These are phyloP conservation scores for Micromesistius poutassou DNA, from an alignment of 2,797 vertebrate genomes.

Conservation along the genomic window DNA sequence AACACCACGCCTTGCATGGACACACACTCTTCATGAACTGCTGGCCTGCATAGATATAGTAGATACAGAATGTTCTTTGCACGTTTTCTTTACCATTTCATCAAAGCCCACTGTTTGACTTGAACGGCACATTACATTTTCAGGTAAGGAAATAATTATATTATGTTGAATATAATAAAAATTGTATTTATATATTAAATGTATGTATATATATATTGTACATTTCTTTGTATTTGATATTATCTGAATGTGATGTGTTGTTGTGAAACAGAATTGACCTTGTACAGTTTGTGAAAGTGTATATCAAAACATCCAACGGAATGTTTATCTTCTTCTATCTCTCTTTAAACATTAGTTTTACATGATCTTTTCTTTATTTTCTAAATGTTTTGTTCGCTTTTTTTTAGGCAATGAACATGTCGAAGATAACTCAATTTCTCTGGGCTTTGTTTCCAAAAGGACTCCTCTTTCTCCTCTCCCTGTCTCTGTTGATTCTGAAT, in stretches of 20 bases:
- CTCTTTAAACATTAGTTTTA: not conserved
- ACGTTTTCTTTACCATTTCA: conserved; percentile 20
- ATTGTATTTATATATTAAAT: not conserved
- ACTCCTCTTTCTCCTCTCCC: conserved; percentile 35
- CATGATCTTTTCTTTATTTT: not conserved
- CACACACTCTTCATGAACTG: not conserved
- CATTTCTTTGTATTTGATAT: not conserved
- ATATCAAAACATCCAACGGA: not conserved
- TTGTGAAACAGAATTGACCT: not conserved
- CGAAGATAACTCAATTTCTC: not conserved
- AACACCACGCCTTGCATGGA: conserved; percentile 33
- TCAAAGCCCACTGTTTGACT: not conserved
- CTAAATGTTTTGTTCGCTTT: not conserved
- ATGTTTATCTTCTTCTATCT: not conserved
- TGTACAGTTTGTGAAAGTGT: not conserved
- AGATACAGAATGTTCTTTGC: conserved; percentile 12
- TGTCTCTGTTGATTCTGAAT: conserved; percentile 46
- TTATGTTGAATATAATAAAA: too few species aligned
- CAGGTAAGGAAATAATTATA: conserved; percentile 41
- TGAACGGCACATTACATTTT: conserved; percentile 14
- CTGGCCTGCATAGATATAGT: conserved; percentile 20
- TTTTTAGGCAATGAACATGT: conserved; percentile 44
- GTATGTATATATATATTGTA: not conserved
- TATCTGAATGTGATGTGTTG: not conserved
- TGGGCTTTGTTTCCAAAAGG: conserved; percentile 1